A percentile compares a stretch with the other conserved stretches of the same genome.
Evolutionary conservation across 2,888 invertebrate genomes (phyloP).

Genomic region (Adela reaumurella): DNA sequence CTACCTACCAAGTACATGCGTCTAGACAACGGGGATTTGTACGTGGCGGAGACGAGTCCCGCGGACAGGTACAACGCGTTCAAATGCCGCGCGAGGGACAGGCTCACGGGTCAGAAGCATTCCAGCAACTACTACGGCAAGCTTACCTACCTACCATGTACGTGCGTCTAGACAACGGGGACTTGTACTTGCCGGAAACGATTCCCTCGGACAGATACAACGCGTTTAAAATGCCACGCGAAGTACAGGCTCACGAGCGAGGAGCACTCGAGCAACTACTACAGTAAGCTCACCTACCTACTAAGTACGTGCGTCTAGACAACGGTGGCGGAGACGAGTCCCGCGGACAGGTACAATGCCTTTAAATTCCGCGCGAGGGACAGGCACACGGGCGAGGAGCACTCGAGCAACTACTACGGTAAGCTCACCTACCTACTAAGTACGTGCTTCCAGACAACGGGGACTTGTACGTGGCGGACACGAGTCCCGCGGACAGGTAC

Average conservation of each 20-base stretch:
- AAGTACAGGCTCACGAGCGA: conserved; percentile 74
- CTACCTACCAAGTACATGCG: conserved; percentile 80
- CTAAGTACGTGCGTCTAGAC: conserved; percentile 74
- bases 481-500: conserved; percentile 73
- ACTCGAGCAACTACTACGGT: conserved; percentile 68
- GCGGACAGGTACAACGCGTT: conserved; percentile 77
- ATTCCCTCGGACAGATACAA: conserved; percentile 74
- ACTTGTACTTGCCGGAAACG: conserved; percentile 78
- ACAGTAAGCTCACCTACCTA: conserved; percentile 48
- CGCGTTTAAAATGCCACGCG: conserved; percentile 28
- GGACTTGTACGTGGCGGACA: conserved; percentile 78
- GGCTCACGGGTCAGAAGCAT: conserved; percentile 68
- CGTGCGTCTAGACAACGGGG: conserved; percentile 75
- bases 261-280: conserved; percentile 65
- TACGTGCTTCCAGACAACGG: conserved; percentile 80
- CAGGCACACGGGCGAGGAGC: conserved; percentile 68
- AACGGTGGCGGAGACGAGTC: conserved; percentile 75
- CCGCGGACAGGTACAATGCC: conserved; percentile 68
- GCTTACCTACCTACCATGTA: conserved; percentile 58
- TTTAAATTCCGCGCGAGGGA: conserved; percentile 56
- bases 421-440: conserved; percentile 50
- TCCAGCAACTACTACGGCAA: conserved; percentile 67
- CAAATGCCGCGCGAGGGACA: conserved; percentile 77
- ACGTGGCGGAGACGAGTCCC: conserved; percentile 75
- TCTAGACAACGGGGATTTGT: conserved; percentile 77